A percentile compares a stretch with the other conserved stretches of the same genome.
These are phyloP conservation scores for Disparrhopalites patrizii DNA, from an alignment of 2,888 invertebrate species.

Conservation along the genomic window DNA sequence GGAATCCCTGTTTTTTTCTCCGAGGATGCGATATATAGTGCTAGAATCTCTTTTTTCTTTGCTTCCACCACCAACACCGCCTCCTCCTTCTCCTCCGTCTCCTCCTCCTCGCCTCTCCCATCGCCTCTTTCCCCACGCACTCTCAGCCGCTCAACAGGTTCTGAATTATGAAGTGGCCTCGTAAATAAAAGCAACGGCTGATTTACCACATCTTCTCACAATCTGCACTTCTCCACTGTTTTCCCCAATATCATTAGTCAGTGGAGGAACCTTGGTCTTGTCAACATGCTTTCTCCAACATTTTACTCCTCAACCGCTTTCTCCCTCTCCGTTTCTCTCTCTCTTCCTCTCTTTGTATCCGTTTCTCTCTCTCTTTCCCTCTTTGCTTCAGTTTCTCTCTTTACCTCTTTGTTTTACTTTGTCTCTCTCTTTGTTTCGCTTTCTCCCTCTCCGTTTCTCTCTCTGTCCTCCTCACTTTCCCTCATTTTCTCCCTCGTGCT, in stretches of 20 bases:
- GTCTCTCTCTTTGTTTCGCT: not conserved
- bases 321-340: not conserved
- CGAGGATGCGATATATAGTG: too few relatives aligned
- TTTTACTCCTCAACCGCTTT: not conserved
- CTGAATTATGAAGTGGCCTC: not conserved
- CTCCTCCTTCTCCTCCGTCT: constrained; percentile 2
- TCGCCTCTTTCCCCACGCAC: not conserved
- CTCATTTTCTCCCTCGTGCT: not conserved
- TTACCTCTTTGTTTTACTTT: constrained; percentile 2
- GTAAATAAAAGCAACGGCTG: not conserved
- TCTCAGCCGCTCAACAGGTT: too few relatives aligned
- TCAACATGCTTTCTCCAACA: too few relatives aligned
- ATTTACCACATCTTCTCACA: not conserved
- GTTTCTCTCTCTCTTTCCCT: not conserved
- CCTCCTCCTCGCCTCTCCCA: not conserved
- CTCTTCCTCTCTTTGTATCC: not conserved
- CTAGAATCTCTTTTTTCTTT: too few relatives aligned
- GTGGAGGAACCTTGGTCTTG: too few relatives aligned
- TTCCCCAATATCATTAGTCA: too few relatives aligned
- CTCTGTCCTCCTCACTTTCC: not conserved
- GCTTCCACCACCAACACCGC: too few relatives aligned
- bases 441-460: not conserved
- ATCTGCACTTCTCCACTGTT: too few relatives aligned
- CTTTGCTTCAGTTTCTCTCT: not conserved
- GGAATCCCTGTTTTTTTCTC: too few relatives aligned